Percentiles rank a stretch among this genome's conserved stretches.
Conservation (phyloP, 2,797 vertebrate genomes). For the Allochrocebus solatus region DNA sequence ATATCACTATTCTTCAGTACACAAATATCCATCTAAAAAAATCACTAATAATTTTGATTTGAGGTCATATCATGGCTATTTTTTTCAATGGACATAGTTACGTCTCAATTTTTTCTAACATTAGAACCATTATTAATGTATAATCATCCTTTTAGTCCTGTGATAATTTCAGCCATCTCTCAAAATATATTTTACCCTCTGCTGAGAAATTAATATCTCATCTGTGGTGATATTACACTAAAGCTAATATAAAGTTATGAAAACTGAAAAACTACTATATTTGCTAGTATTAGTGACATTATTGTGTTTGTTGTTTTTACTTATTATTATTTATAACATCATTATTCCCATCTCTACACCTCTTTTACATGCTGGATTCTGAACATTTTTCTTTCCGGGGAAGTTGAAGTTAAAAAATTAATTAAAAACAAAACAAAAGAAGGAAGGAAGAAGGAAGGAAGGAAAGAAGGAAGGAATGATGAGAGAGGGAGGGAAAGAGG, state of each 20-base stretch:
- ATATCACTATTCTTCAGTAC: not conserved
- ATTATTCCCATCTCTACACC: not conserved
- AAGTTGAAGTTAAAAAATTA: not conserved
- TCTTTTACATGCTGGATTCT: not conserved
- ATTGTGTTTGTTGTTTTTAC: not conserved
- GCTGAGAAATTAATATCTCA: not conserved
- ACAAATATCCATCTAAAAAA: not conserved
- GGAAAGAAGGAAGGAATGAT: not conserved
- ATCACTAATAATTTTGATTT: not conserved
- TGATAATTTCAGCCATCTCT: not conserved
- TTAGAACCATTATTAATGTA: not conserved
- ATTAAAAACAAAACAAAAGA: not conserved
- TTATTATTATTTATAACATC: not conserved
- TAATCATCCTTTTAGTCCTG: not conserved
- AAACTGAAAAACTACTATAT: not conserved
- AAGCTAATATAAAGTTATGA: not conserved
- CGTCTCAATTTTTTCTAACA: not conserved
- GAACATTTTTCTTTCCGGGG: not conserved
- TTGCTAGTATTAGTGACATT: not conserved
- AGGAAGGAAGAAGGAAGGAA: not conserved
- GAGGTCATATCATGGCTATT: not conserved
- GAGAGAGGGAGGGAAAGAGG: not conserved
- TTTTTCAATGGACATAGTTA: not conserved
- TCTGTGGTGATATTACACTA: not conserved
- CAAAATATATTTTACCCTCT: constrained; percentile 1